Conservation (phyloP, 2,113 vertebrate genomes). For the Anhinga anhinga region DNA sequence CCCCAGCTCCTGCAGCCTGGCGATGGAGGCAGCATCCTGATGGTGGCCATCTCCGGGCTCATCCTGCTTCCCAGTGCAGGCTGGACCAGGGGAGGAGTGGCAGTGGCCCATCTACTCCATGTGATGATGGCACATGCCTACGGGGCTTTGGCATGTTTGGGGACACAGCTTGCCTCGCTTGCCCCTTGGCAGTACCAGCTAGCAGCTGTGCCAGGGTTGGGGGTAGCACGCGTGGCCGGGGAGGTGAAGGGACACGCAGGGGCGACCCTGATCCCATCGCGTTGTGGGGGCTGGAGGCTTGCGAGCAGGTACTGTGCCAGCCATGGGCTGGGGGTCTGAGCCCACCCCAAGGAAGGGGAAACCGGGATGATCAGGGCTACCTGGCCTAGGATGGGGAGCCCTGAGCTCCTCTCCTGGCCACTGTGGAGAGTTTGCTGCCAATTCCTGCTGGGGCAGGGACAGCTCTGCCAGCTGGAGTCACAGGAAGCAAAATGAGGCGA, state of each 20-base stretch:
- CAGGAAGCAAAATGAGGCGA: not conserved
- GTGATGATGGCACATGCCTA: rapidly evolving
- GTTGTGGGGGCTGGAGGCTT: not conserved
- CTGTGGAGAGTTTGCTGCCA: not conserved
- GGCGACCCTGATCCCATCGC: rapidly evolving
- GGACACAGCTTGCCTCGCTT: rapidly evolving
- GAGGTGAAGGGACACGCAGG: rapidly evolving
- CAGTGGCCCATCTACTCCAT: rapidly evolving
- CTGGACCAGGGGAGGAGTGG: not conserved
- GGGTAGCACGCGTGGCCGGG: not conserved
- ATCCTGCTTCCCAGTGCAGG: not conserved
- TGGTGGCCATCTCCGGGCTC: not conserved
- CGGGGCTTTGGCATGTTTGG: rapidly evolving
- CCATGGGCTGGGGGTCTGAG: not conserved
- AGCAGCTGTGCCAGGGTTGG: not conserved
- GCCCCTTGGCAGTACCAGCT: too few relatives aligned
- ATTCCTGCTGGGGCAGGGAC: not conserved
- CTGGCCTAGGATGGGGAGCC: not conserved
- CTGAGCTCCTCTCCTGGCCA: not conserved
- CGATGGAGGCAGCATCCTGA: not conserved
- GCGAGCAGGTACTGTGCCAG: not conserved
- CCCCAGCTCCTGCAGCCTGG: not conserved
- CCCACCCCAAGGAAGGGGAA: not conserved
- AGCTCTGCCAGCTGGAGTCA: rapidly evolving
- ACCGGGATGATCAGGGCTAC: rapidly evolving